Base-by-base conservation (phyloP, 2,888 invertebrate genomes). In the Enchytraeus crypticus region DNA sequence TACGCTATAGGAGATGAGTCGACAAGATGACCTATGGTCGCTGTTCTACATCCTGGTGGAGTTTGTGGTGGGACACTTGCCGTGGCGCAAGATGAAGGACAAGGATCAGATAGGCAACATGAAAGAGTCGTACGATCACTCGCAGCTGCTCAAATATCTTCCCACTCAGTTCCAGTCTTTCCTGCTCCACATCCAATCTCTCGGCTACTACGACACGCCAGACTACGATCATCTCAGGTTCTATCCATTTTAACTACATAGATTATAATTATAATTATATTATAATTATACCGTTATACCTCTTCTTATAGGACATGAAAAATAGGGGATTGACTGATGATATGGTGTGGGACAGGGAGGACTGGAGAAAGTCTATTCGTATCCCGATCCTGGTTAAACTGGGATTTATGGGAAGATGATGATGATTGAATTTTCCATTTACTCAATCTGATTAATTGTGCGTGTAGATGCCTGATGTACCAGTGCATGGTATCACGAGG, bases 21-120 rank as follows among this genome's bases (percentile, higher is more conserved):
- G 98, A 2, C 97, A 98, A 77, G 98, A 99, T 80, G 98, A 99
- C 80, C 84, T 99, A 8, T 97, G 96, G 96, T 97, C 96, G 0
- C 82, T 99, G n/a, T 98, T 98, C 83, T 99, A 99, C 81, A 98
- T 99, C 96, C 84, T 99, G 62, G 95, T 96, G 8, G 98, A 99
- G 81, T 99, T 99, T 78, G 90, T 96, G 27, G 95, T 96, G 76
- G 98, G 98, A 0, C 93, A 95, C 78, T 83, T 97, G 76, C 96
- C 96, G 0, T 97, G 96, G 96, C 84, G 96, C 66, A 96, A 96
- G 81, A 92, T 96, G 69, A 96, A 96, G 82, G 96, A 96, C 75
- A 96, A 97, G 78, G 96, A 97, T 79, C 95, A 95, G 84, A 79
- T 80, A 69, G 96, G 96, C 0, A 82, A 91, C 59, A 93, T 96